Conservation (phyloP, 2,888 invertebrate species). For the Quadroppia sp. region DNA sequence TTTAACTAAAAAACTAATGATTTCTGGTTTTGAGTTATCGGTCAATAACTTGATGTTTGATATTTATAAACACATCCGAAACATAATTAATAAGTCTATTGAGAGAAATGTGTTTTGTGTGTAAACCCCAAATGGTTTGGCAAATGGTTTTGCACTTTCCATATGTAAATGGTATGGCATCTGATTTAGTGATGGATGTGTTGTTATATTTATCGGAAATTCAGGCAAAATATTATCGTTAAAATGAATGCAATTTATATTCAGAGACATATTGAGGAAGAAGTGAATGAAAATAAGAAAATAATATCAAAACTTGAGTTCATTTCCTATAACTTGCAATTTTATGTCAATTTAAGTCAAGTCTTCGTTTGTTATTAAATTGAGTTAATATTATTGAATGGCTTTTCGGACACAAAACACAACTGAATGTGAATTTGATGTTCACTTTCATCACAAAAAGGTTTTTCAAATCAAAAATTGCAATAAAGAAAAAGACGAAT, state of each 20-base stretch:
- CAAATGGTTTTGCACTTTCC: constrained; percentile 6
- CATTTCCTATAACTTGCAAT: not conserved
- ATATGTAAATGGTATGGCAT: not conserved
- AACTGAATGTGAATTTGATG: not conserved
- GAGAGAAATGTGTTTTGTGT: not conserved
- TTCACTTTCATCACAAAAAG: not conserved
- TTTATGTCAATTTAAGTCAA: constrained; percentile 13
- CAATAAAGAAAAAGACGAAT: not conserved
- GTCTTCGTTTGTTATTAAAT: not conserved
- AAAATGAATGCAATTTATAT: too few relatives aligned
- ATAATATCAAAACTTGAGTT: not conserved
- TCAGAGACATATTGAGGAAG: constrained; percentile 5
- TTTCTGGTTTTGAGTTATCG: too few relatives aligned
- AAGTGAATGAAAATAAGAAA: not conserved
- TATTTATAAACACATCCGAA: not conserved
- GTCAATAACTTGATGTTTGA: not conserved
- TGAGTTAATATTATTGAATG: not conserved
- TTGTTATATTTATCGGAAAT: too few relatives aligned
- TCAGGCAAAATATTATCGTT: too few relatives aligned
- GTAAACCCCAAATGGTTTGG: too few relatives aligned
- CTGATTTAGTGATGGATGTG: not conserved
- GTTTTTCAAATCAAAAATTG: not conserved
- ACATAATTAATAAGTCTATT: not conserved
- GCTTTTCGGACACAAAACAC: not conserved
- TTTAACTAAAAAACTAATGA: too few relatives aligned